Evolutionary conservation across 2,113 vertebrate species (phyloP).

Genomic region (Ellobius talpinus): DNA sequence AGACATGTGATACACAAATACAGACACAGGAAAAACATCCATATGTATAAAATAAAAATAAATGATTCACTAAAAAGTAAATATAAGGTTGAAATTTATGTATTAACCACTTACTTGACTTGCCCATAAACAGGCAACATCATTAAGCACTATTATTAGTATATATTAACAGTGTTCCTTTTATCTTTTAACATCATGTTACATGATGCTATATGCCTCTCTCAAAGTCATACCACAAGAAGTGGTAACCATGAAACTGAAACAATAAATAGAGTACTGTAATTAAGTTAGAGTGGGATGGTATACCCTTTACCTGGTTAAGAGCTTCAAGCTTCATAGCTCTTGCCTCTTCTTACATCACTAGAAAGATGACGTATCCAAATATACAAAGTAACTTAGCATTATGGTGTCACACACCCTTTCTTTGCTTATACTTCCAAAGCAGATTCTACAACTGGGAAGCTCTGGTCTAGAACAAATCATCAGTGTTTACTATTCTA

Average conservation of each 20-base stretch:
- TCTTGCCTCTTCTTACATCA: background rate
- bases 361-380: background rate
- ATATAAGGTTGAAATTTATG: background rate
- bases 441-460: background rate
- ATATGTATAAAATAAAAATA: background rate
- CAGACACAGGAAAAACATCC: background rate
- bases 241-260: background rate
- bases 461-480: background rate
- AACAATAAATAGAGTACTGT: background rate
- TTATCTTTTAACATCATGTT: background rate
- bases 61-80: background rate
- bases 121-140: background rate
- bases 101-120: background rate
- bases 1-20: background rate
- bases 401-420: background rate
- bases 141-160: background rate
- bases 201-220: background rate
- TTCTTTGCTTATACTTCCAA: background rate
- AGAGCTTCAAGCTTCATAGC: background rate
- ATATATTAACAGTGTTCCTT: background rate
- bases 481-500: background rate
- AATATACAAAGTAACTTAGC: background rate
- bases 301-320: background rate
- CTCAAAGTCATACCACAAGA: background rate
- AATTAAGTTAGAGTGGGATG: background rate